Conservation (phyloP, 2,888 invertebrate genomes). For the Branchipolynoe longqiensis region DNA sequence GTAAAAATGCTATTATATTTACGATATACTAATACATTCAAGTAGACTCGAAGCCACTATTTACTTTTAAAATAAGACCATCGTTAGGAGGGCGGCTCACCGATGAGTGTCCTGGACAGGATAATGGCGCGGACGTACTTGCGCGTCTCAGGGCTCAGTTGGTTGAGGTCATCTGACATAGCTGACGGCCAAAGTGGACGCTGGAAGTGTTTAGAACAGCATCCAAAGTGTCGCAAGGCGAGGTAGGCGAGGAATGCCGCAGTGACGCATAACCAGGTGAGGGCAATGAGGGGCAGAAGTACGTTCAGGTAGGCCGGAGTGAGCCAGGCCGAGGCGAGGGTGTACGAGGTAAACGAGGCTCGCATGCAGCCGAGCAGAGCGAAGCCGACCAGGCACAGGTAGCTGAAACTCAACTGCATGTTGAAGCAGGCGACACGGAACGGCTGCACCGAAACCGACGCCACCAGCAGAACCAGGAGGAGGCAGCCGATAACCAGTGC, state of each 20-base stretch:
- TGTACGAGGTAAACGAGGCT: slow-evolving; percentile 64
- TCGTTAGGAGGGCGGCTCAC: slow-evolving; percentile 31
- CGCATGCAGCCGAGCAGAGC: slow-evolving; percentile 72
- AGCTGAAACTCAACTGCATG: slow-evolving; percentile 70
- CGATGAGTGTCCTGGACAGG: slow-evolving; percentile 60
- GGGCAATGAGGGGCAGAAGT: slow-evolving; percentile 71
- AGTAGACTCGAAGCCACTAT: too few species aligned
- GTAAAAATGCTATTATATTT: too few species aligned
- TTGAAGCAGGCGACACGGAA: slow-evolving; percentile 76
- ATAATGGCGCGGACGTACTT: slow-evolving; percentile 78
- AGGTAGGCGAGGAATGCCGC: slow-evolving; percentile 67
- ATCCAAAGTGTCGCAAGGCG: slow-evolving; percentile 45
- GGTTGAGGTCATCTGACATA: slow-evolving; percentile 71
- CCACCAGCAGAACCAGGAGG: slow-evolving; percentile 67
- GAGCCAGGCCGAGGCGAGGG: slow-evolving; percentile 67
- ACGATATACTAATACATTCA: too few species aligned
- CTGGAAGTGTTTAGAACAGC: slow-evolving; percentile 26
- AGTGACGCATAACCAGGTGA: slow-evolving; percentile 68
- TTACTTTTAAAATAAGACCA: background rate
- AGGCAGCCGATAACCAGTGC: slow-evolving; percentile 69
- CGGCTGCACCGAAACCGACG: slow-evolving; percentile 71
- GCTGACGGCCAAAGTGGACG: slow-evolving; percentile 77
- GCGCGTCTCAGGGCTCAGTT: slow-evolving; percentile 73
- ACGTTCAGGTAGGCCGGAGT: slow-evolving; percentile 70
- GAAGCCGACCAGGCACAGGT: slow-evolving; percentile 71